phyloP scores from a whole-genome alignment of 2,797 vertebrate genomes.

The Falco columbarius region DNA sequence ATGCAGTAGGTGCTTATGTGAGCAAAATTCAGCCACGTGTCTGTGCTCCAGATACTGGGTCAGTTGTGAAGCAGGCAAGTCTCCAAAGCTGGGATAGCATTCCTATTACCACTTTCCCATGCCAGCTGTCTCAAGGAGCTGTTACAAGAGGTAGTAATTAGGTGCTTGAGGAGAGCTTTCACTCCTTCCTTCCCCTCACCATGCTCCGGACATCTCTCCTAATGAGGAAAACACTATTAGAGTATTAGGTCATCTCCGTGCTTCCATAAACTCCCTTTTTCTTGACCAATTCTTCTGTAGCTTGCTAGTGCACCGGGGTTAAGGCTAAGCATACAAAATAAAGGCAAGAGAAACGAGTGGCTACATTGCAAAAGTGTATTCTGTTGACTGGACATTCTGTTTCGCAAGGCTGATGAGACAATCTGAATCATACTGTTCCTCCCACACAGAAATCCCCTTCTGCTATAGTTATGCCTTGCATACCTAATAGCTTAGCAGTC shows the following conservation, averaged over 20 bases:
- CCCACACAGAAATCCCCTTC: conserved; percentile 71
- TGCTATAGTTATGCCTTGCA: conserved; percentile 26
- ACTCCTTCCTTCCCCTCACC: accelerated
- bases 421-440: conserved; percentile 63
- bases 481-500: conserved; percentile 34
- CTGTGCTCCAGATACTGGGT: neutral
- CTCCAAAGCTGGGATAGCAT: neutral
- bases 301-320: neutral
- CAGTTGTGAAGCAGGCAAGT: neutral
- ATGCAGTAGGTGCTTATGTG: neutral
- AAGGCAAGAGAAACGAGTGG: neutral
- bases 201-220: neutral
- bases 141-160: neutral
- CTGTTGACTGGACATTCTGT: conserved; percentile 48
- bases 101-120: neutral
- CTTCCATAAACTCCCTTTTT: neutral
- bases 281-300: neutral
- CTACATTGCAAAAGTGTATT: neutral
- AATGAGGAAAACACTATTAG: neutral
- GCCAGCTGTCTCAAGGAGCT: neutral
- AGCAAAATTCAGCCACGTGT: neutral
- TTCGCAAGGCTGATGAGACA: conserved; percentile 51
- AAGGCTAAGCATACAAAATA: neutral
- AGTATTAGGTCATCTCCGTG: neutral
- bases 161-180: neutral